Evolutionary conservation across 2,113 vertebrate genomes (phyloP).

Genomic region (Antigone vipio): DNA sequence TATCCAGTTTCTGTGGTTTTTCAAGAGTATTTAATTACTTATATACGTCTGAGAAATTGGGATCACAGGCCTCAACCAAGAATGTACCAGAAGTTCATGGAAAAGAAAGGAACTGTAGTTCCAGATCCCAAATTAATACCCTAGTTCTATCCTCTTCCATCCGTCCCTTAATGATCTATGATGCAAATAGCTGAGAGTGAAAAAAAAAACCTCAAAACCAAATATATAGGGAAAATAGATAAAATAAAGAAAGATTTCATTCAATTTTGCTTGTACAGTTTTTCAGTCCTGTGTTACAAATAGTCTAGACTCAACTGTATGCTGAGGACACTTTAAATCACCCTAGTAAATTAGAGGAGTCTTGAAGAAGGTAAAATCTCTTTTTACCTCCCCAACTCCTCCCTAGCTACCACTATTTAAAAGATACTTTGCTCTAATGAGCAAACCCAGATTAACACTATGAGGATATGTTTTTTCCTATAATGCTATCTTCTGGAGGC

Average conservation of each 20-base stretch:
- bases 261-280: background rate
- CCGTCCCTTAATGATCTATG: background rate
- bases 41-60: background rate
- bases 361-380: background rate
- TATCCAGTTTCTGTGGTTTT: background rate
- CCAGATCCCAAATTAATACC: background rate
- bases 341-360: background rate
- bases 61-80: background rate
- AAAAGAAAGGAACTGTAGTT: background rate
- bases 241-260: background rate
- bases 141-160: background rate
- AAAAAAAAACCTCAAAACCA: background rate
- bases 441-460: background rate
- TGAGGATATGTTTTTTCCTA: background rate
- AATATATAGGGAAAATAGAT: background rate
- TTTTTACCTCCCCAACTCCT: background rate
- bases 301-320: background rate
- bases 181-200: background rate
- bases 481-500: background rate
- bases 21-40: background rate
- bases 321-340: background rate
- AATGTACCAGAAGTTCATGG: background rate
- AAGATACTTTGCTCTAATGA: background rate
- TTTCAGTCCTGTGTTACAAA: background rate
- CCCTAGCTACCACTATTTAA: background rate